Conservation (phyloP, 2,797 vertebrate species). For the Xenopus petersii region DNA sequence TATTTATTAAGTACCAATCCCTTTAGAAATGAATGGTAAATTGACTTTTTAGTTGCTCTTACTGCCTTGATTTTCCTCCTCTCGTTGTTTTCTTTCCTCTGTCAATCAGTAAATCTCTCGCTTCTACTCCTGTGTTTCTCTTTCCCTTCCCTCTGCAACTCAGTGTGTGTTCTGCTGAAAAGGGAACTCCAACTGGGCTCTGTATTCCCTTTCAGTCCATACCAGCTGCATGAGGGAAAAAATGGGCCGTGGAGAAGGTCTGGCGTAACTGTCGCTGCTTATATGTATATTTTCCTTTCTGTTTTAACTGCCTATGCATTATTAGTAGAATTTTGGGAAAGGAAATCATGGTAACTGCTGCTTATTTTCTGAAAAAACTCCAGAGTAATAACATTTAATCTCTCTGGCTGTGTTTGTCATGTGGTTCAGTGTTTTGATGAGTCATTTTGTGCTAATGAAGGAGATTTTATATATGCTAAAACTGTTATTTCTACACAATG, state of each 20-base stretch:
- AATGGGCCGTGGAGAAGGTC: conserved; percentile 13
- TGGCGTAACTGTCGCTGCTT: conserved; percentile 23
- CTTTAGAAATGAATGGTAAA: conserved; percentile 21
- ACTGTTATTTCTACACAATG: too few species aligned
- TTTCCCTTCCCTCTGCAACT: conserved; percentile 44
- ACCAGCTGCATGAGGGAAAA: conserved; percentile 45
- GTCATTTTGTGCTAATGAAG: too few species aligned
- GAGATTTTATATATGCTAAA: too few species aligned
- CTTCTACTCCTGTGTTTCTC: conserved; percentile 48
- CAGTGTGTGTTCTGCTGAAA: conserved; percentile 54
- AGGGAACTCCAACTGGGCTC: conserved; percentile 41
- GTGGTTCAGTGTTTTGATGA: background rate
- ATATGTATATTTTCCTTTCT: conserved; percentile 41
- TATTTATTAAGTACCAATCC: too few species aligned
- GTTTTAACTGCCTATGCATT: conserved; percentile 36
- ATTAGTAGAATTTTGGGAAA: conserved; percentile 31
- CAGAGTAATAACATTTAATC: conserved; percentile 47
- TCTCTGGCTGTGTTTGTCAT: conserved; percentile 29
- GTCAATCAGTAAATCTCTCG: conserved; percentile 52
- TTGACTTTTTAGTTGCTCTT: conserved; percentile 8
- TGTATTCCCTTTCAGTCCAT: conserved; percentile 37
- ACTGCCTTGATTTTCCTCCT: conserved; percentile 14
- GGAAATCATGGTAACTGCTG: conserved; percentile 32
- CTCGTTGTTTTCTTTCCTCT: conserved; percentile 45
- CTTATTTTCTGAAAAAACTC: conserved; percentile 46